These are phyloP conservation scores for Stigmatopora argus DNA, from an alignment of 2,113 vertebrate species.

Conservation along the genomic window DNA sequence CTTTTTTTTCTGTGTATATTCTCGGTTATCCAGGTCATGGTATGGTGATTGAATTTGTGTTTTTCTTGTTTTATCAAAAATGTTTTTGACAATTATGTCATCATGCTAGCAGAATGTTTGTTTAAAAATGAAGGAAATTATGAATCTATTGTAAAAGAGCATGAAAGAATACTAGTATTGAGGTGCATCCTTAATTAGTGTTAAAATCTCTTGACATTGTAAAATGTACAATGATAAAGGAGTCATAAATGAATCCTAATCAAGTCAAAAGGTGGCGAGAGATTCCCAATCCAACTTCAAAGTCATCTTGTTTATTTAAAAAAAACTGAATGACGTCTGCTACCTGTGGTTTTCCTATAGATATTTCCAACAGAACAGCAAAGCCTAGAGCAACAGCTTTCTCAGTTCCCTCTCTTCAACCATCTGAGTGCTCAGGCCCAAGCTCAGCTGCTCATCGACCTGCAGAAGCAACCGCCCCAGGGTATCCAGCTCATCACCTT, in stretches of 20 bases:
- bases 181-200: background rate
- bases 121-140: background rate
- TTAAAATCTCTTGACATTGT: background rate
- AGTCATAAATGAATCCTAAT: background rate
- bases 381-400: constrained; percentile 91
- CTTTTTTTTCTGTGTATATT: no score
- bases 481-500: constrained; percentile 80
- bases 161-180: background rate
- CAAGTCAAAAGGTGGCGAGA: background rate
- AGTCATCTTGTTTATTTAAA: background rate
- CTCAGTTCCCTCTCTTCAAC: constrained; percentile 86
- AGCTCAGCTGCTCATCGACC: constrained; percentile 75
- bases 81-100: background rate
- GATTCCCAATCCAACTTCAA: background rate
- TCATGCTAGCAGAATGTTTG: background rate
- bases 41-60: background rate
- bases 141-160: background rate
- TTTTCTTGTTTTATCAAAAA: background rate
- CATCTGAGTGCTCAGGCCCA: constrained; percentile 79
- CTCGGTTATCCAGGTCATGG: no score
- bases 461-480: constrained; percentile 78
- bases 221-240: background rate
- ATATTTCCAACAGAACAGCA: constrained; percentile 79
- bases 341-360: constrained; percentile 53
- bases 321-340: background rate